Percentiles rank a stretch among this genome's conserved stretches.
Conservation (phyloP, 2,888 invertebrate species). For the Cephus sareptanus region DNA sequence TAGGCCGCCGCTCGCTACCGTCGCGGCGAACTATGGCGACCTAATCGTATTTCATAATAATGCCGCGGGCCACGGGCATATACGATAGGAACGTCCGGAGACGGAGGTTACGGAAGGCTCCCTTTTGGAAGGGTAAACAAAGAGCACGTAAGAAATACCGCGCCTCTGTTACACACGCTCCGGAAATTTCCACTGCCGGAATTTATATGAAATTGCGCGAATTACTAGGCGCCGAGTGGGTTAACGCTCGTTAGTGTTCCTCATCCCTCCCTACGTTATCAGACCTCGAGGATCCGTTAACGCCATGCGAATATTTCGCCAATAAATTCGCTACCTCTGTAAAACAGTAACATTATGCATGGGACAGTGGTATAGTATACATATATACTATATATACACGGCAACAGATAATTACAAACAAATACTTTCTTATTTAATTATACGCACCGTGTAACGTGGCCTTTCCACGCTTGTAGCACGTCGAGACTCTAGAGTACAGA, state of each 20-base stretch:
- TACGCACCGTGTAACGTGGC: background rate
- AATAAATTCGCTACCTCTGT: background rate
- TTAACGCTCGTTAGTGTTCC: conserved; percentile 1
- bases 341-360: background rate
- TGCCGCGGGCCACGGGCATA: conserved; percentile 29
- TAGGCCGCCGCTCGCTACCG: conserved; percentile 4
- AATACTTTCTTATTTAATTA: background rate
- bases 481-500: background rate
- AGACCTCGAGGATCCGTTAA: background rate
- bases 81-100: conserved; percentile 11
- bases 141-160: conserved; percentile 61
- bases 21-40: conserved; percentile 23
- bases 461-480: background rate
- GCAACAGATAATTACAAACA: background rate
- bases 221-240: conserved; percentile 52
- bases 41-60: conserved; percentile 61
- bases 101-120: conserved; percentile 19
- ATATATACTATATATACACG: background rate
- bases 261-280: background rate
- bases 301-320: background rate
- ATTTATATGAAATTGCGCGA: conserved; percentile 66
- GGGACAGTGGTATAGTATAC: background rate
- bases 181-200: conserved; percentile 60
- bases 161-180: conserved; percentile 23
- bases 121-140: conserved; percentile 47